Conservation (phyloP, 2,113 vertebrate species). For the Nymphicus hollandicus region DNA sequence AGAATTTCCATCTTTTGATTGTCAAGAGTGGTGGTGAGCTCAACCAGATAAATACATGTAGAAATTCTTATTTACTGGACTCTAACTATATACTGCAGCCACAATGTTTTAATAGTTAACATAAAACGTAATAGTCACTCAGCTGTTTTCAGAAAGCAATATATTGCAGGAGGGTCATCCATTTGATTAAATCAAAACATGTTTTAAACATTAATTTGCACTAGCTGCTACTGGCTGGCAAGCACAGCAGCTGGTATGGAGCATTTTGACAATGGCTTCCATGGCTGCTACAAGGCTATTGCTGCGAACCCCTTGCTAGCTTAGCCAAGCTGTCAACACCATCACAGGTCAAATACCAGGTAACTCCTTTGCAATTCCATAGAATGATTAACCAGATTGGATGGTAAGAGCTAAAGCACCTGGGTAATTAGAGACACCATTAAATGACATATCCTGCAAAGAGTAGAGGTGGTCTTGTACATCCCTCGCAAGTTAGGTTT, state of each 20-base stretch:
- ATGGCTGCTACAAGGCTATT: background rate
- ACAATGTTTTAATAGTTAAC: conserved; percentile 27
- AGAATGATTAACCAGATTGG: background rate
- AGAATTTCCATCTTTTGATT: background rate
- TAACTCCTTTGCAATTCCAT: background rate
- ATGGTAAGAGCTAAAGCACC: background rate
- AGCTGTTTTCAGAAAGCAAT: conserved; percentile 37
- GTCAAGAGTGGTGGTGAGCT: background rate
- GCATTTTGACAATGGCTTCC: background rate
- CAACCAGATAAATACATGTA: background rate
- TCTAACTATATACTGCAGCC: background rate
- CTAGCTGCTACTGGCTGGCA: background rate
- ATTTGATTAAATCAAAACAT: conserved; percentile 18
- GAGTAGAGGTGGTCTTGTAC: background rate
- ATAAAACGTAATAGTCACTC: conserved; percentile 1
- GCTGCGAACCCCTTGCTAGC: background rate
- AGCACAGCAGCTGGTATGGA: background rate
- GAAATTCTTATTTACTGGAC: conserved; percentile 2
- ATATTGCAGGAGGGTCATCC: background rate
- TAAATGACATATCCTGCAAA: background rate
- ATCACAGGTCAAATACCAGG: background rate
- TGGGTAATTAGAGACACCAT: background rate
- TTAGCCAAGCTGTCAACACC: background rate
- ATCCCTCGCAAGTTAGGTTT: background rate
- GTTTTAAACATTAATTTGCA: conserved; percentile 24